Percentiles rank a stretch among this genome's conserved stretches.
Evolutionary conservation across 2,113 vertebrate genomes (phyloP).

Genomic region (Lucifuga dentata): DNA sequence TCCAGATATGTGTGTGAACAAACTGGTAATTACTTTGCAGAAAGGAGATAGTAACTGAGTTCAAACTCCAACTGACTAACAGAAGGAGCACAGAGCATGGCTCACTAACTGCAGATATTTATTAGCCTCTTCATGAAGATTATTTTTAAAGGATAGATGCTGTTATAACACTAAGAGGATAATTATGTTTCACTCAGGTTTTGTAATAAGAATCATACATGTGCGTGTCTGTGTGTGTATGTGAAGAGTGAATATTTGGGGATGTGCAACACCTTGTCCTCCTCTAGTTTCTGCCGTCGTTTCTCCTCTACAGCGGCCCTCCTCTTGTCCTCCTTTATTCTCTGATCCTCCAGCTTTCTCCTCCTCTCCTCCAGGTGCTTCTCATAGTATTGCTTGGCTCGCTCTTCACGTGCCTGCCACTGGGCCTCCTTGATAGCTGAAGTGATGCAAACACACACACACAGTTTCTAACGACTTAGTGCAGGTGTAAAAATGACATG

Average conservation of each 20-base stretch:
- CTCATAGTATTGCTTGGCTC: constrained; percentile 91
- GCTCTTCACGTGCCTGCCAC: constrained; percentile 91
- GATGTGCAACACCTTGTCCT: constrained; percentile 87
- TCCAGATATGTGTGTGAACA: neutral
- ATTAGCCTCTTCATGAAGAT: neutral
- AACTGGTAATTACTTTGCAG: neutral
- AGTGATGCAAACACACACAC: constrained; percentile 6
- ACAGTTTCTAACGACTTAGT: constrained; percentile 11
- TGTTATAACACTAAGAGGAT: neutral
- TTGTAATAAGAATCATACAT: neutral
- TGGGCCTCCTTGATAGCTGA: constrained; percentile 88
- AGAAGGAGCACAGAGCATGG: neutral
- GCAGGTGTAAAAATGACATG: neutral
- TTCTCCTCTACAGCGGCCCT: constrained; percentile 93
- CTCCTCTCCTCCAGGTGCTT: constrained; percentile 91
- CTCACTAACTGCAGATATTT: neutral
- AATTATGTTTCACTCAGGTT: neutral
- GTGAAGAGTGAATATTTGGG: neutral
- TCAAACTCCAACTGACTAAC: constrained; percentile 30
- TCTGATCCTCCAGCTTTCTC: constrained; percentile 91
- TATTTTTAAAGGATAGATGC: neutral
- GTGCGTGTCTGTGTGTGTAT: neutral
- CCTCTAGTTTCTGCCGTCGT: constrained; percentile 89
- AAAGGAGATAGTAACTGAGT: neutral
- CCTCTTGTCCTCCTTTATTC: constrained; percentile 90